These are phyloP conservation scores for Furnarius figulus DNA, from an alignment of 2,113 vertebrate species.

Conservation along the genomic window DNA sequence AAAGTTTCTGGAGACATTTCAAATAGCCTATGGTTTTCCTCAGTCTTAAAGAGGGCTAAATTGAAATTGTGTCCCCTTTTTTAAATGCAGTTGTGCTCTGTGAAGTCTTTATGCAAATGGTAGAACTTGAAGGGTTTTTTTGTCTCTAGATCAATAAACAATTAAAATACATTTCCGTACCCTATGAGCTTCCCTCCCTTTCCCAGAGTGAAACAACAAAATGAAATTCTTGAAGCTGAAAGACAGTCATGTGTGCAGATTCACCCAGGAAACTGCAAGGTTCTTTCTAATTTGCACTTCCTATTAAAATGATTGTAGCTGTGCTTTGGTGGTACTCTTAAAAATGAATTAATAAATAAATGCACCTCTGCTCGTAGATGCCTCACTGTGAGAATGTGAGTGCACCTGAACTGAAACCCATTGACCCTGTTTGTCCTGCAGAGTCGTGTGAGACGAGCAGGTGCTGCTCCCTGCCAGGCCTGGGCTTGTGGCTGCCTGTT, in stretches of 20 bases:
- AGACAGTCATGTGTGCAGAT: neutral
- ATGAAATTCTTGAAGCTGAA: neutral
- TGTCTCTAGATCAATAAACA: neutral
- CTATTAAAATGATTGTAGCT: neutral
- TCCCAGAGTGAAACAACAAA: neutral
- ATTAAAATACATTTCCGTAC: neutral
- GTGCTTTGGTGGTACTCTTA: neutral
- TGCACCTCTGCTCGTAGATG: neutral
- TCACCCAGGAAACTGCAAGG: neutral
- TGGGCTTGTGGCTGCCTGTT: neutral
- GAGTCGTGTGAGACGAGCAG: neutral
- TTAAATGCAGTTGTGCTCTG: accelerated
- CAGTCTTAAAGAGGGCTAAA: neutral
- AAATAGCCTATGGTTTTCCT: neutral
- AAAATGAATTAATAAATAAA: neutral
- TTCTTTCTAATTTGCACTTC: neutral
- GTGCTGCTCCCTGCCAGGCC: neutral
- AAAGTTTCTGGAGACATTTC: neutral
- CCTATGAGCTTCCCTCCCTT: neutral
- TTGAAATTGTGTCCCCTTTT: neutral
- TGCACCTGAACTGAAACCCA: neutral
- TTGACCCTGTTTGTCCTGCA: neutral
- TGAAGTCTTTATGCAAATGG: neutral
- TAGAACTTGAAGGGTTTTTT: neutral
- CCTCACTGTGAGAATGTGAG: neutral